Percentiles rank a stretch among this genome's conserved stretches.
phyloP scores from a whole-genome alignment of 2,797 vertebrate species.

The Gastrophryne carolinensis region DNA sequence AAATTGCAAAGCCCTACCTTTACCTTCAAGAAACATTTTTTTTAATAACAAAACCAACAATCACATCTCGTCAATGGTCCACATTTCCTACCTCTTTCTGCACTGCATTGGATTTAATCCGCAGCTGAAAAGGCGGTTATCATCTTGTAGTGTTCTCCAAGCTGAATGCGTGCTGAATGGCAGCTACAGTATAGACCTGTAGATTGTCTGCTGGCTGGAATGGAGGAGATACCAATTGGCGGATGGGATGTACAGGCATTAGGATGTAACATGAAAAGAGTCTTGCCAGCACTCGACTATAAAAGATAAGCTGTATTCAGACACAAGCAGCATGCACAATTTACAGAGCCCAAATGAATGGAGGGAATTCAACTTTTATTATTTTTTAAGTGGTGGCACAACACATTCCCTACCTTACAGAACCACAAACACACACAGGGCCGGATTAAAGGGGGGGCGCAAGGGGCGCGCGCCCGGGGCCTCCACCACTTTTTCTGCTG shows the following conservation, averaged over 20 bases:
- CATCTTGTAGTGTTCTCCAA: slow-evolving; percentile 2
- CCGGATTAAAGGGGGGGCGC: no score
- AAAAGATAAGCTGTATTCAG: slow-evolving; percentile 35
- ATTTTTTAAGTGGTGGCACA: background rate
- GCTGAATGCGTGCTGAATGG: background rate
- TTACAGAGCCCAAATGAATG: background rate
- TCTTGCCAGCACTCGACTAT: background rate
- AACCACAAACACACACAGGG: no score
- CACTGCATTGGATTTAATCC: background rate
- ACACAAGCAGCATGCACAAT: background rate
- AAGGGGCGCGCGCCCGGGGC: no score
- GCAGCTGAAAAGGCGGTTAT: slow-evolving; percentile 2
- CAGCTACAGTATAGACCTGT: background rate
- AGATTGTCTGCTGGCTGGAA: background rate
- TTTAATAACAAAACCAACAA: background rate
- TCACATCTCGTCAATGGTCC: background rate
- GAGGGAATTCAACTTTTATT: slow-evolving; percentile 15
- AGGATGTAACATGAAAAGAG: background rate
- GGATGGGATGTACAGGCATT: background rate
- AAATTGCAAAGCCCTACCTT: background rate
- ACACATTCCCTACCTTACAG: background rate
- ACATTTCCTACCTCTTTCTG: background rate
- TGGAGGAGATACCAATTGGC: slow-evolving; percentile 18
- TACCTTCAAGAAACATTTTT: background rate
- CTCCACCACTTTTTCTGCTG: no score